A percentile compares a stretch with the other conserved stretches of the same genome.
These are phyloP conservation scores for Forficula auricularia DNA, from an alignment of 1,140 invertebrate species.

Conservation along the genomic window DNA sequence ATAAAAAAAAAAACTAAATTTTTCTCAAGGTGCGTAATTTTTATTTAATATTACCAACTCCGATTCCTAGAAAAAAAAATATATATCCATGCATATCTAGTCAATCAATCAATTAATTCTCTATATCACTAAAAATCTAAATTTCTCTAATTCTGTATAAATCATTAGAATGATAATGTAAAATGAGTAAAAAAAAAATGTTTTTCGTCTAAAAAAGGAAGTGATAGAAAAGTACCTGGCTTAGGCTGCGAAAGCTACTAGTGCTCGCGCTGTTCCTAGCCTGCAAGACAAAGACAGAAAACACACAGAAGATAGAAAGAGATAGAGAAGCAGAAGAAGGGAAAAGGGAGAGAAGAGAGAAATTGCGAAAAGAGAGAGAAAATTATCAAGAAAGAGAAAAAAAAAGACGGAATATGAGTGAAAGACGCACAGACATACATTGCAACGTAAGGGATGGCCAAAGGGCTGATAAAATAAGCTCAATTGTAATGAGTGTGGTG, in stretches of 20 bases:
- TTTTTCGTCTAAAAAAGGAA: too few relatives aligned
- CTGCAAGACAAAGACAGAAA: conserved; percentile 29
- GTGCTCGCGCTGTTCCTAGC: conserved; percentile 58
- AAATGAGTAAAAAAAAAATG: too few relatives aligned
- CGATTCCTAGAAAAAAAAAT: too few relatives aligned
- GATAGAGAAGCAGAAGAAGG: conserved; percentile 14
- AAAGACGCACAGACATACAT: neutral
- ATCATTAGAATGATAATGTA: too few relatives aligned
- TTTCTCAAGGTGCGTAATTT: too few relatives aligned
- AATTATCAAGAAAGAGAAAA: neutral
- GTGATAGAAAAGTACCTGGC: conserved; percentile 43
- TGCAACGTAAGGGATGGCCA: neutral
- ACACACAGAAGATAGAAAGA: conserved; percentile 18
- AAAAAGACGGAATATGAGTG: neutral
- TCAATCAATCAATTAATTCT: too few relatives aligned
- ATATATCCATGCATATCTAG: too few relatives aligned
- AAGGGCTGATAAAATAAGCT: neutral
- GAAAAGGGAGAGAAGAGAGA: conserved; percentile 9
- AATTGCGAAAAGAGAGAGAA: neutral
- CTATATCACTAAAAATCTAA: too few relatives aligned
- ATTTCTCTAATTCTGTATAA: too few relatives aligned
- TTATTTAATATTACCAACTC: too few relatives aligned
- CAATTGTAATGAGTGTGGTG: too few relatives aligned
- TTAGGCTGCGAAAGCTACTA: conserved; percentile 72
- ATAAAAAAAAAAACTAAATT: too few relatives aligned